Conservation (phyloP, 2,797 vertebrate species). For the Aythya fuligula region DNA sequence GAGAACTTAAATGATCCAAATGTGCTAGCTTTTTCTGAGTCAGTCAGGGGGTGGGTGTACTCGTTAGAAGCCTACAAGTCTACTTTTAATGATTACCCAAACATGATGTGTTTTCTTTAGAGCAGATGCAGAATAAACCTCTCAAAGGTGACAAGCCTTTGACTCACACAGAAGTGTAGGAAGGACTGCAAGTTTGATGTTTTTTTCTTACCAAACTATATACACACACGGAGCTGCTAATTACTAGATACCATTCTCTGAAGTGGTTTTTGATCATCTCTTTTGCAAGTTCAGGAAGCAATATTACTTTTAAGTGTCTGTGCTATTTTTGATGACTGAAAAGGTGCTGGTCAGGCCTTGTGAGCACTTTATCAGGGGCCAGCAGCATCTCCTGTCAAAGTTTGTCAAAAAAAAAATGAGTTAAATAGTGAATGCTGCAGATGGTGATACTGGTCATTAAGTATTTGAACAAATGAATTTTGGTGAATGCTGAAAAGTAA, state of each 20-base stretch:
- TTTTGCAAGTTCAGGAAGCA: background rate
- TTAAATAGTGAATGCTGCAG: background rate
- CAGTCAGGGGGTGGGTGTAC: background rate
- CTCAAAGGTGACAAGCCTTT: slow-evolving; percentile 54
- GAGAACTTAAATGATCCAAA: background rate
- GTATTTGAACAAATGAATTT: background rate
- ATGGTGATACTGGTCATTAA: background rate
- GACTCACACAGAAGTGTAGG: slow-evolving; percentile 37
- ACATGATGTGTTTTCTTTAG: slow-evolving; percentile 33
- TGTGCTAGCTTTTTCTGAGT: slow-evolving; percentile 48
- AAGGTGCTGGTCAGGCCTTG: background rate
- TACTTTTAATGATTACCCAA: slow-evolving; percentile 47
- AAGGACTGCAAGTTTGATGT: background rate
- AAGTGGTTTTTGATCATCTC: background rate
- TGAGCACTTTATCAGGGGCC: background rate
- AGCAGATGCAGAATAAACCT: slow-evolving; percentile 30
- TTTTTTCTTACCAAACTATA: slow-evolving; percentile 19
- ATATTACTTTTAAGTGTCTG: background rate
- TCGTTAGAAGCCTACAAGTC: background rate
- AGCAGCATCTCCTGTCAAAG: background rate
- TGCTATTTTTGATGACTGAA: background rate
- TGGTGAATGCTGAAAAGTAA: background rate
- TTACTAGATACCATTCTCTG: background rate
- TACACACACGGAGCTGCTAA: background rate
- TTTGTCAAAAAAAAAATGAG: background rate